These are phyloP conservation scores for Orthosia gracilis DNA, from an alignment of 2,888 invertebrate species.

Conservation along the genomic window DNA sequence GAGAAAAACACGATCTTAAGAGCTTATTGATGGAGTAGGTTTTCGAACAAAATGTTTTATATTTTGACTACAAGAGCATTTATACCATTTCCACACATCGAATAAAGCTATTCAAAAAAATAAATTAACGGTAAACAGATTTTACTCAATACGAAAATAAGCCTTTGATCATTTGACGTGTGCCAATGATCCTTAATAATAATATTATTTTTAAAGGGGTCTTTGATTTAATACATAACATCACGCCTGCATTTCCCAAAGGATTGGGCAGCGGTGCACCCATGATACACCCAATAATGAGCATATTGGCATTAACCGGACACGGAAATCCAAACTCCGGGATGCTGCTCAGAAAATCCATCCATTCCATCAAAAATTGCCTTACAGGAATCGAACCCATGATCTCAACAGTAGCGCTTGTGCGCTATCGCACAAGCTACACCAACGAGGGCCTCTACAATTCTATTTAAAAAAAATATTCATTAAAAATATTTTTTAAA, in stretches of 20 bases:
- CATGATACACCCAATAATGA: too few species aligned
- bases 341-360: too few species aligned
- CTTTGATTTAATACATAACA: constrained; percentile 3
- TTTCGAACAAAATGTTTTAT: not conserved
- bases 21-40: not conserved
- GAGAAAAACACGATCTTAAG: not conserved
- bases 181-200: constrained; percentile 1
- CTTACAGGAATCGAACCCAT: too few species aligned
- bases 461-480: constrained; percentile 25
- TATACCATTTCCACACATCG: not conserved
- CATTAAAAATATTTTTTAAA: too few species aligned
- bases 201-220: constrained; percentile 4
- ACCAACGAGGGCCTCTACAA: constrained; percentile 2
- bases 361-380: too few species aligned
- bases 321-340: too few species aligned
- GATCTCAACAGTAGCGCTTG: too few species aligned
- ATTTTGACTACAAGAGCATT: not conserved
- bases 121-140: not conserved
- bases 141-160: constrained; percentile 3
- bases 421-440: too few species aligned
- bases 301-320: too few species aligned
- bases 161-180: not conserved
- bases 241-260: too few species aligned
- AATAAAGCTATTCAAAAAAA: constrained; percentile 18
- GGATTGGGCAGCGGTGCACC: too few species aligned